A percentile compares a stretch with the other conserved stretches of the same genome.
Conservation (phyloP, 2,113 vertebrate species). For the Neolamprologus modestus region DNA sequence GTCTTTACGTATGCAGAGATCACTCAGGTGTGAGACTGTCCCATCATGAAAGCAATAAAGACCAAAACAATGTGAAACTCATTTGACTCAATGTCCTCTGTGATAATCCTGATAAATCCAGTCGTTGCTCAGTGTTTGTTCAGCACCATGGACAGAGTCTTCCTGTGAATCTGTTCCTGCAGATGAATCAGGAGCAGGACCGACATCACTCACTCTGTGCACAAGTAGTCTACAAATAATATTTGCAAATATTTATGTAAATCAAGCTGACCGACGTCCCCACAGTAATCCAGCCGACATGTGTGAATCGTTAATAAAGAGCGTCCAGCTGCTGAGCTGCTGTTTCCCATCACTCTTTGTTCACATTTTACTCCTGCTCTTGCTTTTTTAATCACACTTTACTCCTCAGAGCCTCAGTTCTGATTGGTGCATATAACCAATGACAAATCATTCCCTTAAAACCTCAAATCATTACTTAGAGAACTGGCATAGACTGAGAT, state of each 20-base stretch:
- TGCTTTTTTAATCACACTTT: neutral
- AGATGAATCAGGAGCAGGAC: conserved; percentile 56
- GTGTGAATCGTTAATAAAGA: neutral
- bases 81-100: neutral
- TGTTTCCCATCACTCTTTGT: neutral
- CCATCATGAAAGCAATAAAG: neutral
- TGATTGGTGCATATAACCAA: neutral
- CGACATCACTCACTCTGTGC: neutral
- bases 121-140: neutral
- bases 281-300: neutral
- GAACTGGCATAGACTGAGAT: neutral
- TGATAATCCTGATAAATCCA: neutral
- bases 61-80: neutral
- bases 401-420: neutral
- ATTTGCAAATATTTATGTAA: neutral
- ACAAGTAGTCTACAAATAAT: neutral
- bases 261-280: neutral
- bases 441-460: neutral
- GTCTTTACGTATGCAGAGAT: neutral
- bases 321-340: neutral
- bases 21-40: neutral
- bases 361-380: neutral
- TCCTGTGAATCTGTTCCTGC: neutral
- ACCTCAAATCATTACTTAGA: neutral
- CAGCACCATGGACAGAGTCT: neutral